phyloP scores from a whole-genome alignment of 1,140 invertebrate genomes.

The Anthonomus grandis region DNA sequence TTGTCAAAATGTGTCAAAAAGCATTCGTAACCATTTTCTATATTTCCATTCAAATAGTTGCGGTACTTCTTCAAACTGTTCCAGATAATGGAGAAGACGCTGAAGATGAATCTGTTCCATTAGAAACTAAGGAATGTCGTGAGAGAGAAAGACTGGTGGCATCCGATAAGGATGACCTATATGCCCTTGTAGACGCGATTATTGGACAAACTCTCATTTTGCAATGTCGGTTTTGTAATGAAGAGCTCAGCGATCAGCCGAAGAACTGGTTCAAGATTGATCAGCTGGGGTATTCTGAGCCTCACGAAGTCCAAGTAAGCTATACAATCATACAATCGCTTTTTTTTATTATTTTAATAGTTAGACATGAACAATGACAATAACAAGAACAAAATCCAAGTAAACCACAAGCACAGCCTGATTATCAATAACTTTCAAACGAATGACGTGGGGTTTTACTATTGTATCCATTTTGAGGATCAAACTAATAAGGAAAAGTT shows the following conservation, averaged over 20 bases:
- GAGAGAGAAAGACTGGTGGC: conserved; percentile 48
- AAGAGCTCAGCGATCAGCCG: conserved; percentile 43
- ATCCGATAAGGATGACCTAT: conserved; percentile 50
- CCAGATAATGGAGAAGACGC: too few species aligned
- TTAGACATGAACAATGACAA: conserved; percentile 52
- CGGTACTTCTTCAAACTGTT: too few species aligned
- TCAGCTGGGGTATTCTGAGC: conserved; percentile 34
- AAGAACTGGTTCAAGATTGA: conserved; percentile 56
- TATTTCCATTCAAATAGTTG: too few species aligned
- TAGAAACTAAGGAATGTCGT: conserved; percentile 45
- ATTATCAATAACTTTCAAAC: conserved; percentile 46
- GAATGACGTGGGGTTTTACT: conserved; percentile 52
- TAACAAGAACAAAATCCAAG: conserved; percentile 47
- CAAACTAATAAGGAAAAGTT: conserved; percentile 51
- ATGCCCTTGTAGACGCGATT: conserved; percentile 49
- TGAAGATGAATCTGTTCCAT: conserved; percentile 5
- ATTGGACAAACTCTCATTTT: conserved; percentile 48
- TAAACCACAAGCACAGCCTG: conserved; percentile 49
- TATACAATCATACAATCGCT: not conserved
- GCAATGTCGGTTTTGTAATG: conserved; percentile 52
- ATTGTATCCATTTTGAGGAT: conserved; percentile 50
- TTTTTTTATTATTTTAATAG: conserved; percentile 16
- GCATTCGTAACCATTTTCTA: too few species aligned
- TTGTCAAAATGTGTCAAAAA: too few species aligned
- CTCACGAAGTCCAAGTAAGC: conserved; percentile 44